Evolutionary conservation across 2,113 vertebrate species (phyloP), one percentile per base, ranked within the genome.

Genomic region (Campylomormyrus numenius): DNA sequence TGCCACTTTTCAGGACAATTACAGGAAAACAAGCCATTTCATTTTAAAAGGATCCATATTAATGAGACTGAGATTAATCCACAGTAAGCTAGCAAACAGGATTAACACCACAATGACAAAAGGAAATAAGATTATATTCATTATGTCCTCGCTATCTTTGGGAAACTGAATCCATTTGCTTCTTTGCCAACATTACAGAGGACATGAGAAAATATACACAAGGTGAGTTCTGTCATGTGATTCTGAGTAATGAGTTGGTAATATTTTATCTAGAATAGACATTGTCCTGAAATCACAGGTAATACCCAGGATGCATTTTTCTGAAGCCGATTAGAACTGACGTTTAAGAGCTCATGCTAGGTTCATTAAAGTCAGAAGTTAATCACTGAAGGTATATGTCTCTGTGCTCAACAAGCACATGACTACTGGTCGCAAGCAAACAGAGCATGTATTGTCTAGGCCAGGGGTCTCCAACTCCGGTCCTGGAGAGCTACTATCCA

Each of bases 1-100:
- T 74, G 27, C 66, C 66, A 11, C 66, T 27, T 88, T 39, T 88
- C 58, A 70, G 46, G 27, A 50, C n/a, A 50, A 49, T 50, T 77
- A 74, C 24, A 17, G 66, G 17, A 45, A 46, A 31, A 50, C 24
- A 46, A 49, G 58, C 10, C 15, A 24, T 35, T 46, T 74, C 46
- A 50, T 89, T 89, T 74, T 89, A 89, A 80, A 88, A 89, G 66
- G 88, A 89, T 77, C 27, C 70, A 45, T 89, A 80, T 89, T 89
- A 89, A 77, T 89, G 66, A 62, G 87, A 88, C 39, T 58, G 56
- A 88, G 53, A 52, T 58, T 80, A 89, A 89, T 89, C 88, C 88
- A 89, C 88, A 31, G 46, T 80, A 52, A 89, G 21, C 27, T 39
- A 52, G 66, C 53, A 89, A 89, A 89, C 88, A 89, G 66, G 62